A percentile compares a stretch with the other conserved stretches of the same genome.
phyloP scores from a whole-genome alignment of 2,888 invertebrate species.

The Minunthozetes semirufus region DNA sequence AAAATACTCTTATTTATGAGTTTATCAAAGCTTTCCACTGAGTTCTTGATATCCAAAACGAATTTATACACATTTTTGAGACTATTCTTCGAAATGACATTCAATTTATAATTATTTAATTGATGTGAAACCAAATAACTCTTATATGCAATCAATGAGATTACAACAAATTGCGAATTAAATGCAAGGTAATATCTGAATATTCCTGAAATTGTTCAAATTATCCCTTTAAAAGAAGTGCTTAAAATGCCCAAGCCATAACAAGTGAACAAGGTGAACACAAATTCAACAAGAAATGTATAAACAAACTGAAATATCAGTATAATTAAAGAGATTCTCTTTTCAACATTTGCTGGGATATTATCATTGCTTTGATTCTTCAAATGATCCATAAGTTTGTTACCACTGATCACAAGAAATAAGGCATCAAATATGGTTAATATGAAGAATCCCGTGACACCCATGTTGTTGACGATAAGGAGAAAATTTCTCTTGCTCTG shows the following conservation, averaged over 20 bases:
- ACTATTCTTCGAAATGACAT: neutral
- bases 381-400: neutral
- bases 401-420: neutral
- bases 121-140: neutral
- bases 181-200: neutral
- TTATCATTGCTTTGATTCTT: neutral
- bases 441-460: neutral
- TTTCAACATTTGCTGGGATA: neutral
- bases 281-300: neutral
- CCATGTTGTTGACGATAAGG: neutral
- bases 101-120: neutral
- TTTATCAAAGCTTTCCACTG: neutral
- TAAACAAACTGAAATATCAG: neutral
- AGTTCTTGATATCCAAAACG: neutral
- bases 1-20: neutral
- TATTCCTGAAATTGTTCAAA: neutral
- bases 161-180: neutral
- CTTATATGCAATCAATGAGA: neutral
- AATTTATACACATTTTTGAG: neutral
- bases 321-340: neutral
- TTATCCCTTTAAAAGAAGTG: no score
- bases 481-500: neutral
- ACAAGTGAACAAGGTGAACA: no score
- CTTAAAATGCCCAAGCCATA: no score
- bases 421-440: neutral